Evolutionary conservation across 2,113 vertebrate species (phyloP).

Genomic region (Neofelis nebulosa): DNA sequence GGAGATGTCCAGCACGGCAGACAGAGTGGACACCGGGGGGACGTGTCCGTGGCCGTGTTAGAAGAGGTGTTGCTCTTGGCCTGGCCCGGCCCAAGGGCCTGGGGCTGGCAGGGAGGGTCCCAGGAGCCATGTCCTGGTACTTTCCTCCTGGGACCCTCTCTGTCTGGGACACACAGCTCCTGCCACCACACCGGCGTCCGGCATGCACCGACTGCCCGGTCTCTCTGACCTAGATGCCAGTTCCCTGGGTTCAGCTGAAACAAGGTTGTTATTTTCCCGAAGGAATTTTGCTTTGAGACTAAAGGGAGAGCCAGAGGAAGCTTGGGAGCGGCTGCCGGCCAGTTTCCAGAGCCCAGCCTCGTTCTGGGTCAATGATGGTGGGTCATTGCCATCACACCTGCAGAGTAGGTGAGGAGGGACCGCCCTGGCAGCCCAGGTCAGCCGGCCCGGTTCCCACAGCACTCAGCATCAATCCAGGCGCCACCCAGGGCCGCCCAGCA

Average conservation of each 20-base stretch:
- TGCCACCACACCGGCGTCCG: rapidly evolving
- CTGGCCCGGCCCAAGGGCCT: neutral
- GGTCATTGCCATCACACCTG: rapidly evolving
- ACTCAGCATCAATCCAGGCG: neutral
- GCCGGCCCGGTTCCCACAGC: neutral
- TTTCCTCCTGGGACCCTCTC: neutral
- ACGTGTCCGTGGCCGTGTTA: neutral
- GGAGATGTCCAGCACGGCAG: neutral
- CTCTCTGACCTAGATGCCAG: neutral
- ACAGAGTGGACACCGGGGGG: neutral
- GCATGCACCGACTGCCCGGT: neutral
- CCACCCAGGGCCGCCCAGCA: neutral
- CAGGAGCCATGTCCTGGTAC: neutral
- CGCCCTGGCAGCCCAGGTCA: neutral
- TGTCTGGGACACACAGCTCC: neutral
- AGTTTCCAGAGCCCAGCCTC: no score
- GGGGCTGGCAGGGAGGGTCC: neutral
- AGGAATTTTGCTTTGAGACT: neutral
- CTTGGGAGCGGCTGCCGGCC: no score
- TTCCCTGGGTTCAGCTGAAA: neutral
- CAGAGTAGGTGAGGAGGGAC: no score
- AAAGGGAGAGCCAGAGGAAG: neutral
- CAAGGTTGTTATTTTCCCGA: neutral
- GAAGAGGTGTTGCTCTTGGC: neutral
- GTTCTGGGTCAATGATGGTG: no score